Base-by-base conservation (phyloP, 2,113 vertebrate genomes). In the Chloroceryle aenea region DNA sequence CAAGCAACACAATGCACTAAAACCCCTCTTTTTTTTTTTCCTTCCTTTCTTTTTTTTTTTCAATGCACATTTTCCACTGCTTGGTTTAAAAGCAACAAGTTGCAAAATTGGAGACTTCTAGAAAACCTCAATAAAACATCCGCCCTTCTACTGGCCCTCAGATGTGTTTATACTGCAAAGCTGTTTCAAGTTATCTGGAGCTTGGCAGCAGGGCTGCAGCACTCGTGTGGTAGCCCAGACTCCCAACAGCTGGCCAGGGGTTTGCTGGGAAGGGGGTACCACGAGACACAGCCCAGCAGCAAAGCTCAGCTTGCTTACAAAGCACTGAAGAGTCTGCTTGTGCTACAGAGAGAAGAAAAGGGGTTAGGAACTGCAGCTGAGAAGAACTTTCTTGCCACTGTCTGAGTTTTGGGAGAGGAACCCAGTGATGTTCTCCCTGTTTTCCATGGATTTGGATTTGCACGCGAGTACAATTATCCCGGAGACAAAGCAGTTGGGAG, bases 291-390 rank as follows among this genome's bases (percentile, higher is more conserved):
- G 21, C 48, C 82, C 82, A 21, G 43, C 16, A 83, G 62, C 38
- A 61, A 34, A 21, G 38, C 43, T 42, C 22, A 1, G n/a, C n/a
- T 66, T 1, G 8, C 64, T 66, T 30, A 3, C 36, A 21, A 47
- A 42, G 32, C 10, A 0, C n/a, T 0, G 7, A 22, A 34, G 17
- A 12, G 26, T 23, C n/a, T 19, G 42, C 30, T 71, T 16, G 1
- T 3, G 21, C 23, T 52, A 45, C 14, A 7, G 48, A 7, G 34
- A 76, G 63, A 55, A 47, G 47, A 36, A 56, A 55, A 47, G 47
- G 32, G 22, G 42, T 56, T 32, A 19, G 5, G 9, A 62, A 3
- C 27, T 23, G 45, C 47, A 50, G 47, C 12, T 7, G 36, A 56
- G 59, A 77, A 55, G 4, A 55, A 59, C 4, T 36, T 67, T 73